Percentiles rank a stretch among this genome's conserved stretches.
Conservation (phyloP, 2,888 invertebrate genomes). For the Melanargia galathea region DNA sequence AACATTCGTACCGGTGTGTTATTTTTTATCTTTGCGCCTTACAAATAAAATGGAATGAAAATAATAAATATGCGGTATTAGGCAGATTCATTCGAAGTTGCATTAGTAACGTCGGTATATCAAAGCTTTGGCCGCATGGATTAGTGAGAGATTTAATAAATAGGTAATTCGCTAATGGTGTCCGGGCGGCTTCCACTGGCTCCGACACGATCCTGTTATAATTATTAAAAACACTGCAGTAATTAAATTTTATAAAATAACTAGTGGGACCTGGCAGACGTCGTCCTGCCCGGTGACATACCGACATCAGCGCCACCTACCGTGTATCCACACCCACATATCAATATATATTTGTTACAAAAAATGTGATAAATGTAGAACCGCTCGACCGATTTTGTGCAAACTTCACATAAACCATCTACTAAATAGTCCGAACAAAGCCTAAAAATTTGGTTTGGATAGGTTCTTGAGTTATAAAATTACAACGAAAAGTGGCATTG, state of each 20-base stretch:
- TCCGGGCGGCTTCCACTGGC: slow-evolving; percentile 32
- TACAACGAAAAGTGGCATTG: too few relatives aligned
- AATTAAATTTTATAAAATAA: not conserved
- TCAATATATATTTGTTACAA: too few relatives aligned
- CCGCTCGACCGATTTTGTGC: too few relatives aligned
- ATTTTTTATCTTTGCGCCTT: slow-evolving; percentile 13
- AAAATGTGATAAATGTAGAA: too few relatives aligned
- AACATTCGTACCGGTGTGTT: not conserved
- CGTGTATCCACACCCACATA: too few relatives aligned
- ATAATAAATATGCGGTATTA: slow-evolving; percentile 43
- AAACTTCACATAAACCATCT: too few relatives aligned
- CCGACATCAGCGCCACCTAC: too few relatives aligned
- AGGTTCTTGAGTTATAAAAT: too few relatives aligned
- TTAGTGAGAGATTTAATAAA: slow-evolving; percentile 52
- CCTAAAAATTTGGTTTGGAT: too few relatives aligned
- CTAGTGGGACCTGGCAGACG: too few relatives aligned
- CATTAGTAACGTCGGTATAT: slow-evolving; percentile 44
- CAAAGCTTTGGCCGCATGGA: slow-evolving; percentile 48
- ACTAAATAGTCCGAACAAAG: too few relatives aligned
- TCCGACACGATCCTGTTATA: slow-evolving; percentile 13
- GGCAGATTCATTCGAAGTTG: slow-evolving; percentile 43
- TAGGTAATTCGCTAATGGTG: slow-evolving; percentile 52
- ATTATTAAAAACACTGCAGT: not conserved
- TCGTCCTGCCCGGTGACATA: too few relatives aligned
- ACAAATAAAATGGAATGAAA: slow-evolving; percentile 36